Evolutionary conservation across 2,113 vertebrate genomes (phyloP).

Genomic region (Cinclus mexicanus): DNA sequence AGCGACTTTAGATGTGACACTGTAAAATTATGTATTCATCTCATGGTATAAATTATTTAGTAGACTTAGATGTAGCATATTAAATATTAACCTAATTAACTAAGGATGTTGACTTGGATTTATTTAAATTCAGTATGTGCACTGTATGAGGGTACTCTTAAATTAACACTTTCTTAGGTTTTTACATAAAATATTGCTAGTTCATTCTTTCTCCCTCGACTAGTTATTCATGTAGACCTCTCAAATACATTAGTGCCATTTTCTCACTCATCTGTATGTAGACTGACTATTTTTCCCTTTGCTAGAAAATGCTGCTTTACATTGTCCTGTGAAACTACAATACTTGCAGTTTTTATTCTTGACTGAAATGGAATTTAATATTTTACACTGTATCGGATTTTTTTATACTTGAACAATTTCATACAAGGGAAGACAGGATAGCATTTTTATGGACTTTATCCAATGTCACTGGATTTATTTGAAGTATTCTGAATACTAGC

Average conservation of each 20-base stretch:
- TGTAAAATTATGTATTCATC: slow-evolving; percentile 99
- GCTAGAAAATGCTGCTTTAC: slow-evolving; percentile 91
- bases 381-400: slow-evolving; percentile 99
- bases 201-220: slow-evolving; percentile 75
- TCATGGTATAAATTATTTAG: slow-evolving; percentile 99
- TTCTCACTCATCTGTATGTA: slow-evolving; percentile 78
- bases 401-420: slow-evolving; percentile 99
- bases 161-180: slow-evolving; percentile 87
- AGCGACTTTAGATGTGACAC: slow-evolving; percentile 93
- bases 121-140: slow-evolving; percentile 98
- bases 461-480: slow-evolving; percentile 96
- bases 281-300: slow-evolving; percentile 69
- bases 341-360: slow-evolving; percentile 96
- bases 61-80: slow-evolving; percentile 92
- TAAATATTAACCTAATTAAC: slow-evolving; percentile 96
- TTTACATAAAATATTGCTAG: slow-evolving; percentile 83
- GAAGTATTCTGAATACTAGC: slow-evolving; percentile 83
- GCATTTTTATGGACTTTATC: slow-evolving; percentile 91
- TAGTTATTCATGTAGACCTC: slow-evolving; percentile 78
- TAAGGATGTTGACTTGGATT: slow-evolving; percentile 93
- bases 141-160: slow-evolving; percentile 89
- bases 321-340: slow-evolving; percentile 88
- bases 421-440: slow-evolving; percentile 98
- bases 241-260: slow-evolving; percentile 61
- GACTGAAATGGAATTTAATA: slow-evolving; percentile 90